phyloP scores from a whole-genome alignment of 2,797 vertebrate genomes.

The Momotus momota region DNA sequence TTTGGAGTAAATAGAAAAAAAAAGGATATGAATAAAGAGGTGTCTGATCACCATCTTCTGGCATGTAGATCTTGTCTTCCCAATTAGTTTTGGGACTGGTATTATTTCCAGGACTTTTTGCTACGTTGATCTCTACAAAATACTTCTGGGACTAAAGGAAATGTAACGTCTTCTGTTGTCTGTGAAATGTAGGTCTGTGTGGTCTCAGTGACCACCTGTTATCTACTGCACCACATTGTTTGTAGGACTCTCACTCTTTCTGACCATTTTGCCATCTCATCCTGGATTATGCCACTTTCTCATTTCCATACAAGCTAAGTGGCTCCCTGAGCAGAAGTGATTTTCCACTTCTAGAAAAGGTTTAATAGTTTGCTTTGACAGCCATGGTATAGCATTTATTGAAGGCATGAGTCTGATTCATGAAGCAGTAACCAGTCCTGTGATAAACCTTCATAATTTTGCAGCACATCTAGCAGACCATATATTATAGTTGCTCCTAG shows the following conservation, averaged over 20 bases:
- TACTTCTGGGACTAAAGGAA: not conserved
- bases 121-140: not conserved
- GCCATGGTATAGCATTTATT: not conserved
- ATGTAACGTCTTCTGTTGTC: not conserved
- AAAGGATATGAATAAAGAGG: not conserved
- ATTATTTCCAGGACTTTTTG: not conserved
- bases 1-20: not conserved
- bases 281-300: not conserved
- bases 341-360: not conserved
- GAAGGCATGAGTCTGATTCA: not conserved
- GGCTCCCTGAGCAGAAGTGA: not conserved
- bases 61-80: fast-evolving
- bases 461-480: not conserved
- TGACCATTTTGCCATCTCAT: not conserved
- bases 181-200: not conserved
- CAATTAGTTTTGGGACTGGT: not conserved
- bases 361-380: not conserved
- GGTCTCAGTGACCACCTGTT: not conserved
- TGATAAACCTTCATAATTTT: not conserved
- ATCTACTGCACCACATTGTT: fast-evolving
- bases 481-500: not conserved
- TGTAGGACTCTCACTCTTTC: not conserved
- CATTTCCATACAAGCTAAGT: not conserved
- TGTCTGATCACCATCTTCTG: not conserved
- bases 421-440: not conserved